phyloP scores from a whole-genome alignment of 2,113 vertebrate species.

The Parus major region DNA sequence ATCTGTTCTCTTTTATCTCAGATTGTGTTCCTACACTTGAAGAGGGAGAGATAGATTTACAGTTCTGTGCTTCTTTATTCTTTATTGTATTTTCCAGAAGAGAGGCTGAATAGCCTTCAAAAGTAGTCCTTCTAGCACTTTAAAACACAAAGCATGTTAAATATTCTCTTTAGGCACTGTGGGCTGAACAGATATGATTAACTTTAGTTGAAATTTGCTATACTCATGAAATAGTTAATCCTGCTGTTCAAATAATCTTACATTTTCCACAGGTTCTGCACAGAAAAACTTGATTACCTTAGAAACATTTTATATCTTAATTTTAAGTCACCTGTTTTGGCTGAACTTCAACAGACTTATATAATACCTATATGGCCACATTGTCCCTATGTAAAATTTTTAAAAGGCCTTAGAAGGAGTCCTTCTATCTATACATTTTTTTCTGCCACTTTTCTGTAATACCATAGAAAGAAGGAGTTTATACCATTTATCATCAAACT shows the following conservation, averaged over 20 bases:
- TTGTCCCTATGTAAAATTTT: neutral
- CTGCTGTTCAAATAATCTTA: neutral
- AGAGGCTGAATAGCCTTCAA: neutral
- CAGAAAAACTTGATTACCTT: neutral
- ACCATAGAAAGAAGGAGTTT: neutral
- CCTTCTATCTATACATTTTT: rapidly evolving
- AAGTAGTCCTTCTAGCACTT: neutral
- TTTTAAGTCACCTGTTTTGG: neutral
- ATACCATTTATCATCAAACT: neutral
- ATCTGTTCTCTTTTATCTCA: neutral
- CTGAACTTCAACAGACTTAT: neutral
- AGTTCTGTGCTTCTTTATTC: neutral
- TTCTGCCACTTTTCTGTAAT: neutral
- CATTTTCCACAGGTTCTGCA: neutral
- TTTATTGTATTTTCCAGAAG: neutral
- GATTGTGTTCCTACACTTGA: neutral
- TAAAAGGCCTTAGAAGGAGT: neutral
- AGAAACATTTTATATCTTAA: neutral
- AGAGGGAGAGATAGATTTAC: neutral
- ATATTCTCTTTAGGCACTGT: neutral
- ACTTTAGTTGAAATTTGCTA: neutral
- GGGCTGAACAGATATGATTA: neutral
- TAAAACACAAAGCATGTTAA: neutral
- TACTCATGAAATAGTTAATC: neutral
- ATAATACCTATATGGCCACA: neutral